Percentiles rank a stretch among this genome's conserved stretches.
These are phyloP conservation scores for Heliopora coerulea DNA, from an alignment of 92 coral and sea anemone genomes.

Conservation along the genomic window DNA sequence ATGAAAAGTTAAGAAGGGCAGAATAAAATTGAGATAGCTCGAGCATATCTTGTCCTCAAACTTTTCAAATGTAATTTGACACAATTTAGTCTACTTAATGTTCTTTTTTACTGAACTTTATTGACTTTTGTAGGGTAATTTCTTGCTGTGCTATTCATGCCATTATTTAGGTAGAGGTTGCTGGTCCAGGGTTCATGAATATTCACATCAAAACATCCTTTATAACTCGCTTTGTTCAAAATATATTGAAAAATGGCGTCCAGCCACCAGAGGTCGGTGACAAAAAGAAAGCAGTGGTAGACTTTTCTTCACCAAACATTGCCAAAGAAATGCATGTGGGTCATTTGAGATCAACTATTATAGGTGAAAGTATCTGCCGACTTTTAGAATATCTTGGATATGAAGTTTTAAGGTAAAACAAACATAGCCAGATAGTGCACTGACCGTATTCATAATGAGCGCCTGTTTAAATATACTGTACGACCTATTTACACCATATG, in stretches of 20 bases:
- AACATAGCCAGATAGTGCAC: no score
- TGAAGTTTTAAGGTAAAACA: slow-evolving; percentile 80
- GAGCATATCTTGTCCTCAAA: no score
- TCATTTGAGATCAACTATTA: slow-evolving; percentile 92
- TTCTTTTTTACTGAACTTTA: no score
- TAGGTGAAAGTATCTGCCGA: slow-evolving; percentile 90
- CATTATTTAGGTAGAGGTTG: slow-evolving; percentile 68
- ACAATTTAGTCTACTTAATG: no score
- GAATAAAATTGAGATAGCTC: no score
- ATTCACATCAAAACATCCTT: slow-evolving; percentile 66
- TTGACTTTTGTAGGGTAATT: no score
- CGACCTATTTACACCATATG: no score
- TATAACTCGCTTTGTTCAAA: slow-evolving; percentile 64
- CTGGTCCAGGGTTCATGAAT: slow-evolving; percentile 98
- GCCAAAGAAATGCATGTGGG: slow-evolving; percentile 99
- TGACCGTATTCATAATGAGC: no score
- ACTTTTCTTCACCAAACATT: slow-evolving; percentile 96
- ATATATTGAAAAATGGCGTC: slow-evolving; percentile 74
- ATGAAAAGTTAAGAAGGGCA: no score
- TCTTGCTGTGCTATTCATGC: no score
- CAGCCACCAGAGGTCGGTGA: slow-evolving; percentile 74
- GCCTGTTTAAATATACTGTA: no score
- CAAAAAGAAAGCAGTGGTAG: slow-evolving; percentile 78
- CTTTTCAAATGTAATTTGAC: no score
- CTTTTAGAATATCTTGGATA: slow-evolving; percentile 85